phyloP scores from a whole-genome alignment of 1,140 invertebrate genomes.

The Bombus superbus region DNA sequence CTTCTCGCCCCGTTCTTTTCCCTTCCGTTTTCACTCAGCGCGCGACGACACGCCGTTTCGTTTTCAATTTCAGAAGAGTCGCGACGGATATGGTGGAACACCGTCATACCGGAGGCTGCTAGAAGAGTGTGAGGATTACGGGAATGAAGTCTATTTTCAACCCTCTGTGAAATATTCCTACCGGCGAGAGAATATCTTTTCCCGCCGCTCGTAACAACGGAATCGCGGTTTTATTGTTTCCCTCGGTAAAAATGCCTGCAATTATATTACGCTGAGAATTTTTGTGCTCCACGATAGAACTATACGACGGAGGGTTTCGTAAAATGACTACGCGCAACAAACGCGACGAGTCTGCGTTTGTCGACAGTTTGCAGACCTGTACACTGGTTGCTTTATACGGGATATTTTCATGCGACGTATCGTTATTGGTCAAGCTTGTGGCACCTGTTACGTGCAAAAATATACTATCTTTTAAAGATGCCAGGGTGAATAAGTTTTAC shows the following conservation, averaged over 20 bases:
- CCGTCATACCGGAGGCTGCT: background rate
- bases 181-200: background rate
- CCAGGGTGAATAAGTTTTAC: too few relatives aligned
- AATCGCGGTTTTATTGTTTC: background rate
- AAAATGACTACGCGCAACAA: too few relatives aligned
- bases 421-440: too few relatives aligned
- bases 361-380: too few relatives aligned
- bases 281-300: too few relatives aligned
- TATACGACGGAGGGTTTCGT: too few relatives aligned
- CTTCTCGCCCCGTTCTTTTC: conserved; percentile 10
- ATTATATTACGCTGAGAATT: background rate
- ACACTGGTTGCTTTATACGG: too few relatives aligned
- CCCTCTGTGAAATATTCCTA: conserved; percentile 29
- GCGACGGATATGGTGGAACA: conserved; percentile 24
- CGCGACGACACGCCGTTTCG: conserved; percentile 45
- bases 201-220: background rate
- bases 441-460: too few relatives aligned
- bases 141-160: conserved; percentile 13
- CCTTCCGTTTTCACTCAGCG: conserved; percentile 37
- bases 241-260: background rate
- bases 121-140: conserved; percentile 13
- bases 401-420: too few relatives aligned
- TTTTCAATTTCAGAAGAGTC: conserved; percentile 54
- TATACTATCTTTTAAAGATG: too few relatives aligned
- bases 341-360: too few relatives aligned